Conservation (phyloP, 2,888 invertebrate genomes). For the Orchestes rusci region DNA sequence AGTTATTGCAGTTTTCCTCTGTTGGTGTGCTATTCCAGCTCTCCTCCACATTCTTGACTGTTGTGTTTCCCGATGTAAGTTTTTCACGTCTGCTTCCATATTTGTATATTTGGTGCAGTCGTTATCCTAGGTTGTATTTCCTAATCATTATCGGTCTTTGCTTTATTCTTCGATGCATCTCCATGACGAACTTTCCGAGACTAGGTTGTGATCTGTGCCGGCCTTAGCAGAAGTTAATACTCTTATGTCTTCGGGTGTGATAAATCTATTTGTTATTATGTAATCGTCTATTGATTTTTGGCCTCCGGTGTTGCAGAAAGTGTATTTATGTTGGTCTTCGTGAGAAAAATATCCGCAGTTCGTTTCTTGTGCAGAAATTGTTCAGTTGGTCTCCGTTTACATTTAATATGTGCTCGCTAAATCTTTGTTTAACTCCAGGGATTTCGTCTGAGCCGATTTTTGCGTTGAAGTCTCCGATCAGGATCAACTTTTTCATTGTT, state of each 20-base stretch:
- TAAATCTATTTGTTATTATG: slow-evolving; percentile 1
- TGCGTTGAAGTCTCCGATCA: background rate
- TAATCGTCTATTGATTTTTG: slow-evolving; percentile 2
- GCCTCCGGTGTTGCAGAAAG: background rate
- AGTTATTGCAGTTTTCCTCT: no score
- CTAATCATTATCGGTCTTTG: background rate
- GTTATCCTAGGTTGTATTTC: background rate
- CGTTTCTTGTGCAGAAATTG: background rate
- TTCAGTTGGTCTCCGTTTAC: background rate
- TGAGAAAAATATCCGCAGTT: slow-evolving; percentile 1
- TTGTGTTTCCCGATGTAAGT: background rate
- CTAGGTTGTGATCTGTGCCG: background rate
- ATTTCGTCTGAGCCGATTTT: background rate
- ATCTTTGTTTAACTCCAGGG: background rate
- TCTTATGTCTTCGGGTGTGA: background rate
- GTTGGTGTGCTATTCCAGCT: background rate
- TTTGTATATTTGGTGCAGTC: no score
- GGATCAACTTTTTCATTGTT: background rate
- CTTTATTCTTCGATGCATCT: background rate
- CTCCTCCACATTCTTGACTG: background rate
- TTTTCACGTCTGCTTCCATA: background rate
- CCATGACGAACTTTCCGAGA: background rate
- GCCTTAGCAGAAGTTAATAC: background rate
- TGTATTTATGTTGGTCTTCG: slow-evolving; percentile 3
- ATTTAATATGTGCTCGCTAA: background rate